Base-by-base conservation (phyloP, 2,113 vertebrate genomes). In the Megaceryle maxima region DNA sequence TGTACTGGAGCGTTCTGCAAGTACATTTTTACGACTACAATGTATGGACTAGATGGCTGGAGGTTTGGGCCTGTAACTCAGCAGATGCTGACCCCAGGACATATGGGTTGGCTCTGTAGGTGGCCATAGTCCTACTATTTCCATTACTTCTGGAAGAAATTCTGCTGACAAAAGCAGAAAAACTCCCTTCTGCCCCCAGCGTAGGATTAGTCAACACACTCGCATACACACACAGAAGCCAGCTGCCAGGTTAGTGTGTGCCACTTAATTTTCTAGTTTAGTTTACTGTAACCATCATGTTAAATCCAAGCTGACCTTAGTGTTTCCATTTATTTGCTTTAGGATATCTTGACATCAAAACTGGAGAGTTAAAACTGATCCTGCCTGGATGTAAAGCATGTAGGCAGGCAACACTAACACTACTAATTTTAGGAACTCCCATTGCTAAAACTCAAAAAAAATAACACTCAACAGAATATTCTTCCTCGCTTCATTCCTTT, bases 231-330 rank as follows among this genome's bases (percentile, higher is more conserved):
- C 57, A 46, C 17, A 83, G 85, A 79, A 83, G 57, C 35, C 86
- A 85, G 35, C 12, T 82, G 53, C 81, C 74, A 93, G 68, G 60
- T 85, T 51, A 28, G 57, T 33, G 8, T 74, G 72, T 63, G 67
- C 33, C 76, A 91, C 80, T 93, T 93, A 62, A 81, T 91, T 94
- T 94, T 88, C 78, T 82, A 46, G 68, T 93, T 57, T 50, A 95
- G 57, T 69, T 90, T 88, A 79, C 39, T n/a, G 20, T 35, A 96
- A 83, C 88, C n/a, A 67, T 55, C 56, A 87, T 15, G 78, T 83
- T 68, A 89, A 96, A 96, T 81, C 43, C 90, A 97, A 89, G 91
- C 90, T 92, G 75, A 82, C 55, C 76, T 82, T 75, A 66, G 25
- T 69, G 75, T 91, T 90, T 76, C 68, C 74, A 82, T 72, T 75